Conservation (phyloP, 2,113 vertebrate species). For the Serinus canaria region DNA sequence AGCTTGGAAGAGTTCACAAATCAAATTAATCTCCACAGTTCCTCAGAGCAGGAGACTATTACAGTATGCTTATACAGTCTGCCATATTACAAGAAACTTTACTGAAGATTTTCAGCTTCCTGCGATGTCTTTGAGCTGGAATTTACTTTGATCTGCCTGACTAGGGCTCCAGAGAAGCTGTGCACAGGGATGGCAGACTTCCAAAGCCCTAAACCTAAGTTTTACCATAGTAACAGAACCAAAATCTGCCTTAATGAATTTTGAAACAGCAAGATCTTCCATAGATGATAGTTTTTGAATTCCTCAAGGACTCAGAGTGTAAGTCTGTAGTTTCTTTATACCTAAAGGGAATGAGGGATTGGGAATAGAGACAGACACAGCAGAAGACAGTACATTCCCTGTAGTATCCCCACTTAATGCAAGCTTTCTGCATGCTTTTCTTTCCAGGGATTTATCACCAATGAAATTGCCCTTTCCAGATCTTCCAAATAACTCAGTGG, state of each 20-base stretch:
- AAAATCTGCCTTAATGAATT: background rate
- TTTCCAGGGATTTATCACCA: conserved; percentile 67
- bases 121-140: background rate
- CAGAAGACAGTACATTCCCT: background rate
- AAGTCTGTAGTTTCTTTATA: background rate
- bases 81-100: background rate
- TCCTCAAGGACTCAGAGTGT: background rate
- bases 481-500: conserved; percentile 8
- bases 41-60: background rate
- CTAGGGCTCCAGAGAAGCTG: background rate
- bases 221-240: background rate
- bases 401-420: background rate
- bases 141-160: background rate
- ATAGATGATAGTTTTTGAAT: background rate
- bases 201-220: background rate
- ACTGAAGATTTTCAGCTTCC: background rate
- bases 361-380: background rate
- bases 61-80: background rate
- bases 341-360: background rate
- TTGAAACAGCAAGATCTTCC: background rate
- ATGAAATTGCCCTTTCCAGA: conserved; percentile 51
- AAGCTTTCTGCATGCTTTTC: conserved; percentile 29
- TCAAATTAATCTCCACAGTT: background rate
- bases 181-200: background rate
- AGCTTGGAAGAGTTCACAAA: background rate